Evolutionary conservation across 2,113 vertebrate species (phyloP).

Genomic region (Miniopterus natalensis): DNA sequence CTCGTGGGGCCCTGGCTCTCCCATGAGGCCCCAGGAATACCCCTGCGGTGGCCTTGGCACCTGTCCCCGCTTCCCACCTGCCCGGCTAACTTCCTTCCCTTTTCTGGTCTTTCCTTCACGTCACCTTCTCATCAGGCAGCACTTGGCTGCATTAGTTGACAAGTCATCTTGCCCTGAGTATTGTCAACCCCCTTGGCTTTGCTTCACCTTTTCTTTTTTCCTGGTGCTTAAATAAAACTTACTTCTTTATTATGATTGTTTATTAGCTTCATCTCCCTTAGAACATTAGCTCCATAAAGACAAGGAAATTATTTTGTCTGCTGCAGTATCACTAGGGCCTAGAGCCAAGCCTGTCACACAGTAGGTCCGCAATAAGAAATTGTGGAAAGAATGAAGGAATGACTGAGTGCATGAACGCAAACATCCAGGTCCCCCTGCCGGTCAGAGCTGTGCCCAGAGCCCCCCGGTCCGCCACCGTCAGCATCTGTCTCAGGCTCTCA

Average conservation of each 20-base stretch:
- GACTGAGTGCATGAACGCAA: fast-evolving
- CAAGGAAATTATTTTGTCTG: neutral
- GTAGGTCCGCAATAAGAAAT: neutral
- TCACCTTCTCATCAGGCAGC: neutral
- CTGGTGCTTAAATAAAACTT: neutral
- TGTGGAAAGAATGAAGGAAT: neutral
- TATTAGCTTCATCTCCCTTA: neutral
- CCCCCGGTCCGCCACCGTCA: fast-evolving
- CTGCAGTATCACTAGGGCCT: too few relatives aligned
- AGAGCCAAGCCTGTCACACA: neutral
- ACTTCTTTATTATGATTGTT: neutral
- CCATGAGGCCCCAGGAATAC: neutral
- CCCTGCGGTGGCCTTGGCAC: neutral
- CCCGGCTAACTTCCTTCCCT: neutral
- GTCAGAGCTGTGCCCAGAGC: neutral
- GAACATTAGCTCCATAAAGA: neutral
- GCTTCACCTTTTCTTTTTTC: neutral
- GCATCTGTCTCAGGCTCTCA: neutral
- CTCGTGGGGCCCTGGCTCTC: neutral
- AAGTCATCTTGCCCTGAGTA: neutral
- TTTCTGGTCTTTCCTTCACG: neutral
- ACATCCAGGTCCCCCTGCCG: neutral
- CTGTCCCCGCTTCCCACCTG: neutral
- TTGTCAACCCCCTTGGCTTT: neutral
- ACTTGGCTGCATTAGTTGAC: neutral